Evolutionary conservation across 2,888 invertebrate genomes (phyloP).

Genomic region (Spisula subtruncata): DNA sequence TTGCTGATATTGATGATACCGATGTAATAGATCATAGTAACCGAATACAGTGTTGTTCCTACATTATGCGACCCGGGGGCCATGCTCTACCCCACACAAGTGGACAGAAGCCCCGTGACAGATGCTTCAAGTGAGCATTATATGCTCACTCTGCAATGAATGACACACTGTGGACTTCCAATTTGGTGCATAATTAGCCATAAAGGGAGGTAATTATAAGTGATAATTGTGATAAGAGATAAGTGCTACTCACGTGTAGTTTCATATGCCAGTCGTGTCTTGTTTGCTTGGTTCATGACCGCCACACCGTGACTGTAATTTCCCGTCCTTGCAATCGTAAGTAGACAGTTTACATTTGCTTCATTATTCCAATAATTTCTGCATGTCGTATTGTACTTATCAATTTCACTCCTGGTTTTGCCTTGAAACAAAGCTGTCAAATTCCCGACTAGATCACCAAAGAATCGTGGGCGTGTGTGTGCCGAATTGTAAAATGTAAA

Average conservation of each 20-base stretch:
- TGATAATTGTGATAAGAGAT: too few relatives aligned
- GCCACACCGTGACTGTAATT: neutral
- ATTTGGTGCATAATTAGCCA: too few relatives aligned
- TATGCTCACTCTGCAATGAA: too few relatives aligned
- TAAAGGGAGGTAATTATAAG: too few relatives aligned
- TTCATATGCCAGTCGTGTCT: neutral
- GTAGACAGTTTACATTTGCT: neutral
- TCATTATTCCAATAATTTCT: conserved; percentile 23
- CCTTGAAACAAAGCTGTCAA: conserved; percentile 12
- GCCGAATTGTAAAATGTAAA: neutral
- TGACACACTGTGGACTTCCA: too few relatives aligned
- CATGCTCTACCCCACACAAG: too few relatives aligned
- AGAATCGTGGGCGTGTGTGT: neutral
- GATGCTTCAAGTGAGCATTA: too few relatives aligned
- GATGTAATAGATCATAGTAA: too few relatives aligned
- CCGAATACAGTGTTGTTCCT: too few relatives aligned
- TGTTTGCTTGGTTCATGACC: neutral
- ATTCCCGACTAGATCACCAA: conserved; percentile 10
- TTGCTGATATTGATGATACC: too few relatives aligned
- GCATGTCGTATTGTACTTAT: conserved; percentile 11
- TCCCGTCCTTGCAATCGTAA: conserved; percentile 15
- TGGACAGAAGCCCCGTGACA: too few relatives aligned
- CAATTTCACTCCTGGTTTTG: neutral
- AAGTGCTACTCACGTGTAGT: neutral
- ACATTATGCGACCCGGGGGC: too few relatives aligned